Base-by-base conservation (phyloP, 2,888 invertebrate species). In the Agrotis ipsilon region DNA sequence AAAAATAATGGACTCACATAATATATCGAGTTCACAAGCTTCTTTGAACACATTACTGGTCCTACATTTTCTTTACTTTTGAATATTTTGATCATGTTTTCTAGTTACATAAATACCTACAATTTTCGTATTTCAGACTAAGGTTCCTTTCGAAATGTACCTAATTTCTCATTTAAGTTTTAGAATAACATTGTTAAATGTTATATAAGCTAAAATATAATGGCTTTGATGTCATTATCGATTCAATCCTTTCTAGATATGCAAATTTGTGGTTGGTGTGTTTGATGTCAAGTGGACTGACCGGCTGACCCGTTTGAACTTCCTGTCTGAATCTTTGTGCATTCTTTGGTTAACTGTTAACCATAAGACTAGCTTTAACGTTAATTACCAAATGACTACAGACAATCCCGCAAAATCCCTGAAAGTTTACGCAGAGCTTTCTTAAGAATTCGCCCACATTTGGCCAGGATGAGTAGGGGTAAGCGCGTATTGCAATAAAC, bases 231-330 rank as follows among this genome's bases (percentile, higher is more conserved):
- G 39, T 57, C n/a, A 39, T 61, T 68, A 39, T 45, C 1, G 5
- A 73, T 55, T 55, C 18, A 66, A 66, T 55, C 18, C 39, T 39
- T 52, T 32, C 46, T 45, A 16, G n/a, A 11, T 68, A 76, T 48
- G 69, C 46, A 27, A 75, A 62, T 62, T 46, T 51, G 51, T 57
- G 19, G 45, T 51, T 45, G 6, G 14, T 19, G 55, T 45, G 9
- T 9, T 19, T 68, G 16, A 46, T 46, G 19, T 46, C 52, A 27
- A 24, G 13, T 45, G 14, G 18, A 9, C 45, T 24, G 55, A 27
- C 54, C 7, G 27, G 18, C 49, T 43, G 21, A 27, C 54, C 7
- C 19, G 4, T 57, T 21, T 46, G 55, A 55, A 51, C 24, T 73
- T 75, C 39, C 55, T 21, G 68, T 27, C 39, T 59, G 39, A 55